Conservation (phyloP, 92 coral and sea anemone genomes). For the Pocillopora grandis region DNA sequence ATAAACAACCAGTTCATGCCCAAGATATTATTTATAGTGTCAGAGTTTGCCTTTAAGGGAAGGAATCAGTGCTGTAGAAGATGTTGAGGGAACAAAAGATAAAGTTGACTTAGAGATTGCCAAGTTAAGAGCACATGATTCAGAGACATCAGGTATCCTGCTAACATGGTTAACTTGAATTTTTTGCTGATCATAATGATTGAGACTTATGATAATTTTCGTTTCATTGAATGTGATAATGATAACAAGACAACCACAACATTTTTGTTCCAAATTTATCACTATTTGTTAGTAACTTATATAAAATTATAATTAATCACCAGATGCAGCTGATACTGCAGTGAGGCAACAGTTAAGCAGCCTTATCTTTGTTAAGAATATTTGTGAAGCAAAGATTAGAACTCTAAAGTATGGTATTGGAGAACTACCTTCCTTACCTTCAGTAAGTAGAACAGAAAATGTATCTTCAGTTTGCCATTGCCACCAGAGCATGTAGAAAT, state of each 20-base stretch:
- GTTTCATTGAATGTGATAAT: too few relatives aligned
- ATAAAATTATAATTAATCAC: too few relatives aligned
- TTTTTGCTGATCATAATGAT: not conserved
- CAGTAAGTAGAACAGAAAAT: constrained; percentile 38
- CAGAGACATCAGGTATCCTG: constrained; percentile 83
- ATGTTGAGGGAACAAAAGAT: constrained; percentile 84
- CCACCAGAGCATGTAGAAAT: too few relatives aligned
- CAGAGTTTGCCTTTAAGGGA: constrained; percentile 32
- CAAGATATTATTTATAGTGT: too few relatives aligned
- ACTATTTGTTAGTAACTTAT: too few relatives aligned
- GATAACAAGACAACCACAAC: too few relatives aligned
- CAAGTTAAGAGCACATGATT: constrained; percentile 92
- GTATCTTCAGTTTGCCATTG: too few relatives aligned
- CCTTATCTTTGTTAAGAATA: constrained; percentile 83
- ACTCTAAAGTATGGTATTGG: constrained; percentile 84
- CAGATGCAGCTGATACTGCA: constrained; percentile 90
- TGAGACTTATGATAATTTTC: not conserved
- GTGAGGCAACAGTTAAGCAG: constrained; percentile 95
- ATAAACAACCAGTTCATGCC: too few relatives aligned
- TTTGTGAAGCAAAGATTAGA: constrained; percentile 88
- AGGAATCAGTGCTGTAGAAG: constrained; percentile 60
- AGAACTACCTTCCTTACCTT: constrained; percentile 77
- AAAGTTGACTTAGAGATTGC: constrained; percentile 92
- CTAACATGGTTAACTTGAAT: not conserved
- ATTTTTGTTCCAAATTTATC: too few relatives aligned